phyloP scores from a whole-genome alignment of 2,113 vertebrate species.

The Alligator sinensis region DNA sequence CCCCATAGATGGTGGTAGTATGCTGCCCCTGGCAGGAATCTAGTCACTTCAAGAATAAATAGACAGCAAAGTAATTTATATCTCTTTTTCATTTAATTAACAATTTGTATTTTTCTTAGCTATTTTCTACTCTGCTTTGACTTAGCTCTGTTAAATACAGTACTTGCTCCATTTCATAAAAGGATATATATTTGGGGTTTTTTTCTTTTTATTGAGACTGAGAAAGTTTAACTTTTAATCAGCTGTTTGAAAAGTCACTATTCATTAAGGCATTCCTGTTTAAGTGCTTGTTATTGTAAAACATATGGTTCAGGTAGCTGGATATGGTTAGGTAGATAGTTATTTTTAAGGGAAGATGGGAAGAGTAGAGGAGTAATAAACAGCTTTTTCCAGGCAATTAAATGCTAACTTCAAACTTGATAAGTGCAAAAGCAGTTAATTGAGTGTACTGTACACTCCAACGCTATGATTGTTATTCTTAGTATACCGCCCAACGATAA shows the following conservation, averaged over 20 bases:
- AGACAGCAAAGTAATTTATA: background rate
- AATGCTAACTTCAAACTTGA: background rate
- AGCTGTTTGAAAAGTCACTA: background rate
- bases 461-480: background rate
- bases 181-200: background rate
- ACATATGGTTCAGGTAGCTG: background rate
- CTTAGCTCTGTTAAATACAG: background rate
- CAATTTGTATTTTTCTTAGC: background rate
- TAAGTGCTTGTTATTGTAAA: background rate
- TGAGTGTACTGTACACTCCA: background rate
- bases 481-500: background rate
- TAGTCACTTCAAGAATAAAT: background rate
- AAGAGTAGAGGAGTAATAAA: background rate
- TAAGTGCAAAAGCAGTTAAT: background rate
- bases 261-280: background rate
- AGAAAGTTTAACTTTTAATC: background rate
- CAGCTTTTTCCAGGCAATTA: constrained; percentile 1
- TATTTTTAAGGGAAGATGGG: background rate
- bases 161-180: background rate
- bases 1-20: background rate
- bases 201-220: background rate
- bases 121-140: background rate
- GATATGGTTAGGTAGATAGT: background rate
- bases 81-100: background rate
- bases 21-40: background rate